phyloP scores from a whole-genome alignment of 2,797 vertebrate genomes.

The Oceanodroma leucorhoa region DNA sequence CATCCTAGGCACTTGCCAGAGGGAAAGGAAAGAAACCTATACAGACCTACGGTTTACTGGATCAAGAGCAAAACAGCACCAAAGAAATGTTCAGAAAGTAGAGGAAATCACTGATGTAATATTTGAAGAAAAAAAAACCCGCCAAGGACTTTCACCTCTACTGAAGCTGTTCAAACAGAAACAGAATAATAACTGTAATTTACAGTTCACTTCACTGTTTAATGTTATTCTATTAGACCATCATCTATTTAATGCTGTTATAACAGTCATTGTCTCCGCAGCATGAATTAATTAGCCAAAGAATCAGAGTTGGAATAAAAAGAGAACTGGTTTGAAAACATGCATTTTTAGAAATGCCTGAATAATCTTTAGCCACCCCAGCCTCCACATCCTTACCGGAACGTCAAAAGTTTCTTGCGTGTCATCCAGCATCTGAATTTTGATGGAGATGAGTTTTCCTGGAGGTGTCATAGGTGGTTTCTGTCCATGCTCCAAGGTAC shows the following conservation, averaged over 20 bases:
- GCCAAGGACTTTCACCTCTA: background rate
- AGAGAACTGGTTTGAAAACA: background rate
- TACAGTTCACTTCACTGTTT: background rate
- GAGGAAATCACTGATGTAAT: background rate
- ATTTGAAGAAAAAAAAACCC: background rate
- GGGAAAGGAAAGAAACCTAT: background rate
- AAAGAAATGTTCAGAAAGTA: background rate
- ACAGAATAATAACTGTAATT: background rate
- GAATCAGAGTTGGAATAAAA: background rate
- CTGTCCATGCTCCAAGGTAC: conserved; percentile 93
- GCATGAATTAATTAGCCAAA: background rate
- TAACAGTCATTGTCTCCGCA: background rate
- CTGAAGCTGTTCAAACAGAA: conserved; percentile 2
- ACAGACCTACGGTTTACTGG: background rate
- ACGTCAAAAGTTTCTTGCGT: conserved; percentile 93
- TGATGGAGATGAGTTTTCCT: conserved; percentile 88
- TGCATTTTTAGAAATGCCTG: background rate
- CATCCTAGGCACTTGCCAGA: background rate
- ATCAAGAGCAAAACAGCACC: background rate
- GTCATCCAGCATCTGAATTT: conserved; percentile 95
- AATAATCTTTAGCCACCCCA: background rate
- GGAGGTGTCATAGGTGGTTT: conserved; percentile 86
- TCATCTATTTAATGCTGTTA: background rate
- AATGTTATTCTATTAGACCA: background rate
- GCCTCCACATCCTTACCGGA: conserved; percentile 82